Evolutionary conservation across 2,888 invertebrate genomes (phyloP).

Genomic region (Machimus atricapillus): DNA sequence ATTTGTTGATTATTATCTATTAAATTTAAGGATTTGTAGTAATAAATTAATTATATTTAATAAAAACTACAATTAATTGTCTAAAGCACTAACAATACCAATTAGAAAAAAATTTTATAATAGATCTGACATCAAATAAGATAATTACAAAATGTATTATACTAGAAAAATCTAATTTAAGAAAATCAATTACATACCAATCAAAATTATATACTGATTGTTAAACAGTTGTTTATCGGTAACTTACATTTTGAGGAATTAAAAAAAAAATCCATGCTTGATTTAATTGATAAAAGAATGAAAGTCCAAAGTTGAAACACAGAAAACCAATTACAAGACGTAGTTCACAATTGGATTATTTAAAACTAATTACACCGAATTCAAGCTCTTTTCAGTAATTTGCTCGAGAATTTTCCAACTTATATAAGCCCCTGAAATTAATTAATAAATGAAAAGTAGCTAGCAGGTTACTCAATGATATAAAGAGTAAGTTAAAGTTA

Average conservation of each 20-base stretch:
- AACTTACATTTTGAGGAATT: neutral
- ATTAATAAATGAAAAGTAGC: neutral
- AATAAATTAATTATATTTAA: neutral
- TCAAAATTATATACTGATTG: neutral
- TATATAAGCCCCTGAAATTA: neutral
- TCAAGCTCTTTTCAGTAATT: neutral
- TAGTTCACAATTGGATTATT: neutral
- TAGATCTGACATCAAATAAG: neutral
- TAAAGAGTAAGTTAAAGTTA: neutral
- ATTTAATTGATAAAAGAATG: neutral
- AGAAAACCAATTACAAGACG: neutral
- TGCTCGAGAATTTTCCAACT: neutral
- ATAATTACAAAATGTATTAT: neutral
- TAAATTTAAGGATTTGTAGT: too few relatives aligned
- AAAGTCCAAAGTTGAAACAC: neutral
- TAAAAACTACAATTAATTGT: neutral
- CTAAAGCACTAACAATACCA: too few relatives aligned
- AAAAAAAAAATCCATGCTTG: neutral
- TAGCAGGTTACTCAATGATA: neutral
- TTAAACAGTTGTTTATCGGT: neutral
- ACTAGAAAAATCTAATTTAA: neutral
- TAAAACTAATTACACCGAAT: neutral
- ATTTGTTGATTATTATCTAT: too few relatives aligned
- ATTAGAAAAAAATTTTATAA: too few relatives aligned
- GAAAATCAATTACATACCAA: neutral